phyloP scores from a whole-genome alignment of 2,888 invertebrate genomes.

The Bellardia bayeri region DNA sequence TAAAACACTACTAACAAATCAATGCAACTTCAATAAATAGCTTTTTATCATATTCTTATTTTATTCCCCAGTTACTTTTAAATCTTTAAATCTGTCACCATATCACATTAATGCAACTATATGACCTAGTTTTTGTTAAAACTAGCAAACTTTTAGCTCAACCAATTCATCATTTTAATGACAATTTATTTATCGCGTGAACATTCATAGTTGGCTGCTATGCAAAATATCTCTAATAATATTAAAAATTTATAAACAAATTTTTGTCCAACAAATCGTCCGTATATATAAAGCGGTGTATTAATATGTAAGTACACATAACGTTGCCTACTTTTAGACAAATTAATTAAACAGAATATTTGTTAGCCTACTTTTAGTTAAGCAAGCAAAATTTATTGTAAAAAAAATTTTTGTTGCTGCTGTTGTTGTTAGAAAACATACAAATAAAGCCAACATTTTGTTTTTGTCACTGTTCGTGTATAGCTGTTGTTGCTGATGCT shows the following conservation, averaged over 20 bases:
- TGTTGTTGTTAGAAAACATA: background rate
- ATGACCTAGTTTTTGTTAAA: constrained; percentile 8
- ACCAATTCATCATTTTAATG: constrained; percentile 31
- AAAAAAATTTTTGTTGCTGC: background rate
- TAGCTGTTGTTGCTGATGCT: background rate
- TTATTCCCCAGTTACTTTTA: background rate
- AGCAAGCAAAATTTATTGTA: background rate
- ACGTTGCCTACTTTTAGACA: background rate
- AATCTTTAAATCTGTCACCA: background rate
- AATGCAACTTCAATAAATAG: too few species aligned
- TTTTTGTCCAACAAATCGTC: background rate
- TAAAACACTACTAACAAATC: too few species aligned
- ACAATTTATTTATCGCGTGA: constrained; percentile 18
- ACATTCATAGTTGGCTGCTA: background rate
- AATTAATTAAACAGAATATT: constrained; percentile 17
- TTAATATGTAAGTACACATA: background rate
- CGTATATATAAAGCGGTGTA: background rate
- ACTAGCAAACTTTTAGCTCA: background rate
- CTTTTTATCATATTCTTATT: background rate
- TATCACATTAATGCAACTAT: background rate
- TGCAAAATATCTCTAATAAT: background rate
- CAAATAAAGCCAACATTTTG: background rate
- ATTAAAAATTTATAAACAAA: constrained; percentile 7
- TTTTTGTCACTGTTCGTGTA: background rate
- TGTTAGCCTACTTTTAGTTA: constrained; percentile 28